These are phyloP conservation scores for Eulemur albifrons DNA, from an alignment of 2,797 vertebrate species.

Conservation along the genomic window DNA sequence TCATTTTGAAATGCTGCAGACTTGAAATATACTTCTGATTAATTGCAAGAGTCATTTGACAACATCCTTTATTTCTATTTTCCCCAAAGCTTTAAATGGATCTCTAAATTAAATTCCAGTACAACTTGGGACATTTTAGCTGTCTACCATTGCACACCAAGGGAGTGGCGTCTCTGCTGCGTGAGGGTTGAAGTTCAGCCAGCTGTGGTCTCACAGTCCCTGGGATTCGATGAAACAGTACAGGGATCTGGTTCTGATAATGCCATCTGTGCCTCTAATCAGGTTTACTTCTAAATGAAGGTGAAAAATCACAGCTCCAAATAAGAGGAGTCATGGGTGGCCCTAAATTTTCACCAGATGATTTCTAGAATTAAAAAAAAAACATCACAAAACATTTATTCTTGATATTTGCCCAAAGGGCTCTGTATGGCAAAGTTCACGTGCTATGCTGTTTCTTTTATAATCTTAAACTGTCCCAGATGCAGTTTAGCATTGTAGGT, in stretches of 20 bases:
- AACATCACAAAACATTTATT: neutral
- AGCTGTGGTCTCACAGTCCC: neutral
- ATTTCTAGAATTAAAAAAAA: constrained; percentile 21
- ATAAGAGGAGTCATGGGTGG: constrained; percentile 23
- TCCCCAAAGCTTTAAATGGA: neutral
- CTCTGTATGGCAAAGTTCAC: neutral
- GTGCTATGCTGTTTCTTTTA: neutral
- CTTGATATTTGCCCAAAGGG: neutral
- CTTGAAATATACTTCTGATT: constrained; percentile 11
- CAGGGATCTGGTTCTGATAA: neutral
- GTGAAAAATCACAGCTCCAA: neutral
- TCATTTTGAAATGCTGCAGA: constrained; percentile 2
- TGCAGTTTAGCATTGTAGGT: neutral
- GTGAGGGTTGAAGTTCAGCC: neutral
- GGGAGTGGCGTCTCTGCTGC: neutral
- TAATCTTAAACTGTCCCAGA: constrained; percentile 36
- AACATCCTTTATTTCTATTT: constrained; percentile 19
- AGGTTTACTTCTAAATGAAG: neutral
- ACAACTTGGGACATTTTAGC: neutral
- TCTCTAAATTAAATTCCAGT: constrained; percentile 35
- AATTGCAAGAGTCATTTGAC: neutral
- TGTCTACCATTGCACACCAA: neutral
- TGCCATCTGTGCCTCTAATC: neutral
- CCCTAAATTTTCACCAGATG: constrained; percentile 45
- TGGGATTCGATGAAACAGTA: neutral